Conservation (phyloP, 1,140 invertebrate species). For the Drosophila quadrilineata region DNA sequence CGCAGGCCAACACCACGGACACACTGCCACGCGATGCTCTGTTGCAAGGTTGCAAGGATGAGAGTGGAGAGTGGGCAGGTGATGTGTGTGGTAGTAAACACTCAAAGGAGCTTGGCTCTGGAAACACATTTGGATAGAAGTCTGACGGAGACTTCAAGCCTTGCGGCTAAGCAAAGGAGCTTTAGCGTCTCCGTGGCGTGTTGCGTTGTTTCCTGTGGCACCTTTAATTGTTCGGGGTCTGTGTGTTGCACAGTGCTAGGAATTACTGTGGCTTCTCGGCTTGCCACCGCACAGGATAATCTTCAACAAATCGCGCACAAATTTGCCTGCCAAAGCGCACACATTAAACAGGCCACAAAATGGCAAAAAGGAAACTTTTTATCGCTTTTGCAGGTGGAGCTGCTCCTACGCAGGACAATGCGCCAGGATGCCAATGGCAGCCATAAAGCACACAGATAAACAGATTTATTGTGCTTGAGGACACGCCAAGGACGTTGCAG, state of each 20-base stretch:
- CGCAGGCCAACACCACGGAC: constrained; percentile 4
- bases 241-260: background rate
- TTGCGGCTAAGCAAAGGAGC: constrained; percentile 26
- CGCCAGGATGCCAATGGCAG: constrained; percentile 57
- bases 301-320: constrained; percentile 56
- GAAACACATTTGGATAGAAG: background rate
- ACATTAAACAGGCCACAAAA: constrained; percentile 24
- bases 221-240: constrained; percentile 37
- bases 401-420: constrained; percentile 26
- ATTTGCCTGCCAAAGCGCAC: constrained; percentile 42
- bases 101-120: constrained; percentile 10
- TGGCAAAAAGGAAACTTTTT: constrained; percentile 22
- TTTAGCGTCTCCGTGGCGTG: constrained; percentile 25
- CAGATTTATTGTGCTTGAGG: constrained; percentile 69
- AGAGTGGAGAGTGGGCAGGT: too few relatives aligned
- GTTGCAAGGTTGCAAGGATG: too few relatives aligned
- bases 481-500: constrained; percentile 13
- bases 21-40: background rate
- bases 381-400: constrained; percentile 21
- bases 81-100: constrained; percentile 13
- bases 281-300: constrained; percentile 27
- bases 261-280: constrained; percentile 13
- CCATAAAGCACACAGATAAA: constrained; percentile 58
- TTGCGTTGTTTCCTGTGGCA: constrained; percentile 11
- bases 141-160: constrained; percentile 2